Evolutionary conservation across 2,888 invertebrate species (phyloP), one percentile per base, ranked within the genome.

Genomic region (Philereme vetulata): DNA sequence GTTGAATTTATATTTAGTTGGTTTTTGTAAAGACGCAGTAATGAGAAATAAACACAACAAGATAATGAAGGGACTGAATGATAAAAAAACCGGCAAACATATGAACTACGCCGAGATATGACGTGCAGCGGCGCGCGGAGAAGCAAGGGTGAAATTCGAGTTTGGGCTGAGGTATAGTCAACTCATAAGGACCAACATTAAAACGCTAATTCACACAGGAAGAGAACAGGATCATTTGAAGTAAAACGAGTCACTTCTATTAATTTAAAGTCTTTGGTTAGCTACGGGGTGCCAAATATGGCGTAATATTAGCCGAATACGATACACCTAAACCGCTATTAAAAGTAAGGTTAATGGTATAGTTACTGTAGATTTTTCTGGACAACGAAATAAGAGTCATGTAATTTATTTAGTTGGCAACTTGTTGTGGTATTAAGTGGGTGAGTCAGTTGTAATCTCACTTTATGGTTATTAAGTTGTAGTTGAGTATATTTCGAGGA

Each of bases 221-320:
- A 21, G 2, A 21, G 21, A 21, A 21, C 21, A 21, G 21, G 21
- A 21, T 21, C 2, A 21, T 21, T 21, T 35, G 8, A 38, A 38
- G 38, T 38, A 38, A 7, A 7, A 38, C 8, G 4, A 8, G 38
- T 8, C 38, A 6, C 38, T 8, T 38, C 38, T 8, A 38, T 6
- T 38, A 6, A 4, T 51, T 11, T 35, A 34, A 43, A 11, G 0
- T 51, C 51, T 5, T 11, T 11, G 51, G 1, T 72, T 72, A 74
- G 68, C 65, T 56, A 66, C 70, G 64, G 71, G 69, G 69, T 72
- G 76, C 76, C 78, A 75, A 79, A 81, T 81, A 79, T 77, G 73
- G 70, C 72, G 72, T 66, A 68, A 67, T 60, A 74, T 77, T 74
- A 75, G 68, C 67, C 49, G 60, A 56, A n/a, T 69, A 61, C 65